Evolutionary conservation across 2,113 vertebrate genomes (phyloP), one percentile per base, ranked within the genome.

Genomic region (Tetrao urogallus): DNA sequence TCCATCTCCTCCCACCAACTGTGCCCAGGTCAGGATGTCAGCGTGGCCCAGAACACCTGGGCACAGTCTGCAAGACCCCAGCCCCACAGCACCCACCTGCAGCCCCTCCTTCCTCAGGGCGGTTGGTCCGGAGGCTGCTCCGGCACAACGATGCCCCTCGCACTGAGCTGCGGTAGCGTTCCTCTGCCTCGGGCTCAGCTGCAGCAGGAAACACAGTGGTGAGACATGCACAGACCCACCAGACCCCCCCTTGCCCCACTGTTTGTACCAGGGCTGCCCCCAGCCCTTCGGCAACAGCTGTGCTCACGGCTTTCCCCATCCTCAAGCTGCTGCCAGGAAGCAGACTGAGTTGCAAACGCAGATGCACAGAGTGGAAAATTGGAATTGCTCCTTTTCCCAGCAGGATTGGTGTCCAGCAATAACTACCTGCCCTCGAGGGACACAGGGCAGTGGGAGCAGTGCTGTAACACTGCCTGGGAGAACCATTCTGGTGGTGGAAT

Each of bases 101-200:
- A 66, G 98, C 97, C 74, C 98, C 98, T 90, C 94, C 97, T 71
- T 99, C 98, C 48, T 99, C 98, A 0, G 98, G 97, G 83, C 97
- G 98, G 73, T 98, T 98, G 76, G 98, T 97, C 12, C 98, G 96
- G 13, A 98, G 57, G 87, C 95, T 98, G 72, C 98, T 98, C 74
- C 98, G 98, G 93, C 97, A 97, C 17, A 97, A 82, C 36, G 99
- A 98, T 1, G 98, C 97, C 3, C 98, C 98, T 30, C 98, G 97
- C 77, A 99, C n/a, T 0, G 99, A 99, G 96, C 98, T 99, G 95
- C 98, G 98, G 3, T 98, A 97, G 22, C 98, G 97, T 2, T 97
- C 98, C 78, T 98, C 98, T 0, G 95, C 87, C 7, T 99, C 98
- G 0, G 98, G 96, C 88, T 99, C 99, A 1, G 97, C 77, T 64